A percentile compares a stretch with the other conserved stretches of the same genome.
Evolutionary conservation across 2,888 invertebrate genomes (phyloP).

Genomic region (Caenorhabditis imperialis): DNA sequence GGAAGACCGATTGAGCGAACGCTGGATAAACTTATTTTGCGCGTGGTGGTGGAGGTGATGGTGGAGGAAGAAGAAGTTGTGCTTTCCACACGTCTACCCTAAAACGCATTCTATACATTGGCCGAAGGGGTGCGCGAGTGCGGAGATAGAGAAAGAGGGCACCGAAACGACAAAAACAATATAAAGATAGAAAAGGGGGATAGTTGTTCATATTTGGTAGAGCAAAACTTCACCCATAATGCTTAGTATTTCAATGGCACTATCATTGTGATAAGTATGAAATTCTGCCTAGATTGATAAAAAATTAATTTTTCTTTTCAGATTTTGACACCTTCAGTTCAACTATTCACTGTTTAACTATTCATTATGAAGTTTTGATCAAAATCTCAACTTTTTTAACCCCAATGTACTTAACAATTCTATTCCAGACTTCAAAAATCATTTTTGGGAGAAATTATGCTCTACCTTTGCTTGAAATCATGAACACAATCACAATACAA

Average conservation of each 20-base stretch:
- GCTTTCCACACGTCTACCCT: slow-evolving; percentile 56
- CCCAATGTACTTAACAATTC: background rate
- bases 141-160: slow-evolving; percentile 4
- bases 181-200: background rate
- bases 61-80: slow-evolving; percentile 45
- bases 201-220: too few species aligned
- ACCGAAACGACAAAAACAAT: background rate
- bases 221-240: too few species aligned
- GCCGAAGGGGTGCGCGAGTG: slow-evolving; percentile 42
- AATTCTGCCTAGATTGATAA: background rate
- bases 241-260: background rate
- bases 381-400: background rate
- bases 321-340: background rate
- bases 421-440: too few species aligned
- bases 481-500: background rate
- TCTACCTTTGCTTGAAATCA: too few species aligned
- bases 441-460: too few species aligned
- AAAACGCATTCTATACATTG: slow-evolving; percentile 52
- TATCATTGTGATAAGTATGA: slow-evolving; percentile 7
- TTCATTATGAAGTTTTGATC: background rate
- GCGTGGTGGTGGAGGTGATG: slow-evolving; percentile 49
- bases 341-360: background rate
- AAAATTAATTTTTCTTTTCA: background rate
- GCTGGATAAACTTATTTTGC: slow-evolving; percentile 76
- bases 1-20: slow-evolving; percentile 75